Evolutionary conservation across 2,797 vertebrate species (phyloP), one percentile per base, ranked within the genome.

Genomic region (Limnodromus scolopaceus): DNA sequence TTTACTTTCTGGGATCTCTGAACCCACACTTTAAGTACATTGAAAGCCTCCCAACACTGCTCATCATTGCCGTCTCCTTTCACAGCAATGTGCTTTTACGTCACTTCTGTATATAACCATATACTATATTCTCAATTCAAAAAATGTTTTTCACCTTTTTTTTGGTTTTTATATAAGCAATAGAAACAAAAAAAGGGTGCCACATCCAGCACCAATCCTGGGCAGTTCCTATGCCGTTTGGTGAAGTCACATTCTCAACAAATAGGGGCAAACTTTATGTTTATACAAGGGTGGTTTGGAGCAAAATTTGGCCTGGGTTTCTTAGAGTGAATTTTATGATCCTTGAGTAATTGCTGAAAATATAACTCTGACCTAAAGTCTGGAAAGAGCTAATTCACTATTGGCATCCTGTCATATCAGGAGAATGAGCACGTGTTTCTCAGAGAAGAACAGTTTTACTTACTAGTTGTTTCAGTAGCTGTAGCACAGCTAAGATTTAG

Each of bases 101-200:
- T 75, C 39, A 41, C 28, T 70, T 89, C 81, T 57, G 13, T 74
- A 53, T 4, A 3, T 58, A 69, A 51, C 17, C 13, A 4, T 34
- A 8, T 60, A 77, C 30, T 76, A 3, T 49, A 60, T 57, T 92
- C 46, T 69, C 16, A 64, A 34, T 51, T 95, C 11, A 69, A 63
- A 54, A 49, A 7, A 1, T 3, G 38, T 15, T 43, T 48, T 84
- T 80, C 18, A 17, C 7, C 0, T 30, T 6, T 0, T 57, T 85
- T 83, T 58, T 30, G 27, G 2, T 2, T 65, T 85, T 71, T 66
- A 6, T 64, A 15, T 28, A 18, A 46, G 30, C 20, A 81, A 7
- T 8, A 53, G 36, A 25, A 76, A 64, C 25, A 63, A 86, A 74
- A 55, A 38, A 80, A 64, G 6, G 16, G 8, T 39, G 30, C 46